These are phyloP conservation scores for Sinhomidia bicolor DNA, from an alignment of 2,888 invertebrate species.

Conservation along the genomic window DNA sequence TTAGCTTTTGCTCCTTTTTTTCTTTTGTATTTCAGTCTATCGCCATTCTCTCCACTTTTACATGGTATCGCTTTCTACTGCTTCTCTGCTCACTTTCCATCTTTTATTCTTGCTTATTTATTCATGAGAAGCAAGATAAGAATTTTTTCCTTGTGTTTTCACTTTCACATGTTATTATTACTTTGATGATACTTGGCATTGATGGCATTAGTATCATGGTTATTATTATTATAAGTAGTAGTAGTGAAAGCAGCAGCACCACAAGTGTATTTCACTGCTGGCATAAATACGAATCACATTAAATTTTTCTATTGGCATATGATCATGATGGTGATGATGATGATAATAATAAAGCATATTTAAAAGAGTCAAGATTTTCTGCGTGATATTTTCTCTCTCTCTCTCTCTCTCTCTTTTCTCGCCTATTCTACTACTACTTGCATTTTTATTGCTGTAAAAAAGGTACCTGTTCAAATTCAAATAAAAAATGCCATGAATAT, in stretches of 20 bases:
- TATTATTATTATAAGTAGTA: constrained; percentile 42
- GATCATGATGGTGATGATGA: no score
- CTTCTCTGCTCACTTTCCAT: constrained; percentile 34
- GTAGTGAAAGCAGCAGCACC: no score
- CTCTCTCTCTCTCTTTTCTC: no score
- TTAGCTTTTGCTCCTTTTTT: constrained; percentile 47
- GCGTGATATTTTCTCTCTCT: constrained; percentile 47
- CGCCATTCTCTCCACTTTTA: constrained; percentile 8
- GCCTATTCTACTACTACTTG: no score
- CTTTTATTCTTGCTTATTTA: constrained; percentile 70
- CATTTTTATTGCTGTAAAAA: no score
- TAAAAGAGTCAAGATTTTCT: background rate
- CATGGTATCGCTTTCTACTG: background rate
- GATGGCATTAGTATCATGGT: constrained; percentile 67
- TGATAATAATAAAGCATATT: no score
- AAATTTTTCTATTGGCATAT: background rate
- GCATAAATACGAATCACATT: background rate
- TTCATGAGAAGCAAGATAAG: constrained; percentile 69
- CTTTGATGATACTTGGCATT: constrained; percentile 61
- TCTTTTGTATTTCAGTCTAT: background rate
- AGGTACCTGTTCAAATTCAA: no score
- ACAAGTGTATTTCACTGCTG: background rate
- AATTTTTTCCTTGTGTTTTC: constrained; percentile 54
- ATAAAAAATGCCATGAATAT: no score
- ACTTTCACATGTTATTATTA: constrained; percentile 55